These are phyloP conservation scores for Poeciliopsis gracilis DNA, from an alignment of 2,797 vertebrate genomes.

Conservation along the genomic window DNA sequence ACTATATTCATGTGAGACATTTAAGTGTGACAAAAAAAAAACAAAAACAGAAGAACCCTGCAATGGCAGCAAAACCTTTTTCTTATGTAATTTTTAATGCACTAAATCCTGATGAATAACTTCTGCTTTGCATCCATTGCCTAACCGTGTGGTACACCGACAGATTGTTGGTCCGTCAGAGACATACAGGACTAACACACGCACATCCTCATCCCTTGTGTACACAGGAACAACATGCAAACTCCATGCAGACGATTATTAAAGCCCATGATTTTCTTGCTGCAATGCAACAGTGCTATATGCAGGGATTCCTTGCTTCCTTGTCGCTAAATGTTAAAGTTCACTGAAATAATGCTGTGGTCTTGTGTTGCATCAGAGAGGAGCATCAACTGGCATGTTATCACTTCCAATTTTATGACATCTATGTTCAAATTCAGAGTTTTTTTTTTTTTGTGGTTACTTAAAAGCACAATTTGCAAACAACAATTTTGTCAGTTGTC, in stretches of 20 bases:
- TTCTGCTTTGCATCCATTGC: background rate
- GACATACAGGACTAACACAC: background rate
- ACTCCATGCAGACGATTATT: background rate
- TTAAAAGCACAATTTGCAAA: background rate
- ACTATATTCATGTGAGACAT: background rate
- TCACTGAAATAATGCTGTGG: background rate
- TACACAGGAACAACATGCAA: background rate
- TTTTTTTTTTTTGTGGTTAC: background rate
- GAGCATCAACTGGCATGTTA: background rate
- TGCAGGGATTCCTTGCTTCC: background rate
- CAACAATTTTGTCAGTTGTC: background rate
- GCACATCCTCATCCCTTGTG: background rate
- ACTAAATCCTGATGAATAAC: background rate
- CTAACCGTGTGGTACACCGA: background rate
- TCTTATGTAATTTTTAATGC: background rate
- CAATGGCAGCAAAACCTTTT: background rate
- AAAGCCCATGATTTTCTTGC: background rate
- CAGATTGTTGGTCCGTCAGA: background rate
- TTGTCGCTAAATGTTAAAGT: background rate
- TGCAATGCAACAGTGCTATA: background rate
- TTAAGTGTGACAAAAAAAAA: background rate
- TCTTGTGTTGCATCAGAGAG: background rate
- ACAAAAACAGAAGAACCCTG: background rate
- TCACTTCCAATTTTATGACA: background rate
- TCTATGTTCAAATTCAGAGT: background rate